A percentile compares a stretch with the other conserved stretches of the same genome.
Conservation (phyloP, 2,888 invertebrate species). For the Dryadula phaetusa region DNA sequence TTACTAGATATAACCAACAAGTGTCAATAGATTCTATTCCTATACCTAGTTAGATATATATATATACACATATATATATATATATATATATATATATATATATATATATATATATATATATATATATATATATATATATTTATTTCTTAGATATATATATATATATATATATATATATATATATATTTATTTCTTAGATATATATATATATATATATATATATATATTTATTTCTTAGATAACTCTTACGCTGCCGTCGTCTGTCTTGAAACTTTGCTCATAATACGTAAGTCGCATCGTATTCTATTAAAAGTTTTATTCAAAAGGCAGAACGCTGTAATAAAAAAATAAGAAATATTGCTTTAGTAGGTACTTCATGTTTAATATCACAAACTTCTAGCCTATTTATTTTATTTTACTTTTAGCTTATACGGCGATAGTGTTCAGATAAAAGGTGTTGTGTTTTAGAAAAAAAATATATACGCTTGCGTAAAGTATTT, state of each 20-base stretch:
- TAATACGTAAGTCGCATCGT: conserved; percentile 18
- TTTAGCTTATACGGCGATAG: too few species aligned
- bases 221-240: background rate
- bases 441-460: too few species aligned
- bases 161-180: background rate
- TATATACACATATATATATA: background rate
- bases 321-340: conserved; percentile 17
- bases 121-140: too few species aligned
- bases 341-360: conserved; percentile 24
- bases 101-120: background rate
- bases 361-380: conserved; percentile 5
- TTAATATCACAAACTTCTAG: background rate
- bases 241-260: background rate
- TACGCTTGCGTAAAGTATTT: too few species aligned
- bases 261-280: conserved; percentile 12
- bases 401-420: background rate
- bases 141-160: background rate
- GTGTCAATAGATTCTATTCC: background rate
- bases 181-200: background rate
- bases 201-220: background rate
- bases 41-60: background rate
- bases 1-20: background rate
- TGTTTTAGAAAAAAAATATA: too few species aligned
- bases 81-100: too few species aligned
- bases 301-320: conserved; percentile 23